Conservation (phyloP, 2,113 vertebrate species). For the Paedocypris sp. region DNA sequence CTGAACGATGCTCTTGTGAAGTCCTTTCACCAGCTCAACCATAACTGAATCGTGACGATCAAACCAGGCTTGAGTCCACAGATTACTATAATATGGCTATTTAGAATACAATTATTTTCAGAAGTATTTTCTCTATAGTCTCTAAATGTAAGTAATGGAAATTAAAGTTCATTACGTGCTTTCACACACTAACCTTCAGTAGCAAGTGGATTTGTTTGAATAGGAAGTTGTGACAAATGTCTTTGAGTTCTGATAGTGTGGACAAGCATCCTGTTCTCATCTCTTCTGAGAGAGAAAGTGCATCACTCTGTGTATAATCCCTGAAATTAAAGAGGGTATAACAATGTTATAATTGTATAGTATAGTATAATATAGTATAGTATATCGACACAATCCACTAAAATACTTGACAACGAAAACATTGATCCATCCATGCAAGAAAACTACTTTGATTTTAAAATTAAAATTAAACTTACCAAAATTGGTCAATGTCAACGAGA, state of each 20-base stretch:
- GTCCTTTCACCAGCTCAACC: conserved; percentile 50
- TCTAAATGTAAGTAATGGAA: not conserved
- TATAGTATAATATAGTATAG: too few species aligned
- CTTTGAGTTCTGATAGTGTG: conserved; percentile 53
- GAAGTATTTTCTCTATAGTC: too few species aligned
- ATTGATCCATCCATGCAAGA: too few species aligned
- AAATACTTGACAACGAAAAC: too few species aligned
- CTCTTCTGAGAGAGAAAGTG: conserved; percentile 23
- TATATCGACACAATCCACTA: too few species aligned
- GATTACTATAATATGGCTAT: conserved; percentile 60
- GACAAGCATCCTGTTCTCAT: conserved; percentile 38
- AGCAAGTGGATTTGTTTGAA: conserved; percentile 50
- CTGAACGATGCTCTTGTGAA: conserved; percentile 43
- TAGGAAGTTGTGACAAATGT: conserved; percentile 49
- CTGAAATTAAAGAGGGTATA: conserved; percentile 44
- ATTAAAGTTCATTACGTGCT: not conserved
- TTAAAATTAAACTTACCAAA: conserved; percentile 61
- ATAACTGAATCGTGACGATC: conserved; percentile 44
- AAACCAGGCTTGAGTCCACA: conserved; percentile 66
- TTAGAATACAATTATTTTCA: not conserved
- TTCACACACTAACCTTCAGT: conserved; percentile 65
- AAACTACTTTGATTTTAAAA: too few species aligned
- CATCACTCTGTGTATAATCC: conserved; percentile 41
- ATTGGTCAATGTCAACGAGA: conserved; percentile 67
- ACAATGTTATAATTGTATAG: too few species aligned